These are phyloP conservation scores for Coelinius sp. DNA, from an alignment of 2,888 invertebrate genomes.

Conservation along the genomic window DNA sequence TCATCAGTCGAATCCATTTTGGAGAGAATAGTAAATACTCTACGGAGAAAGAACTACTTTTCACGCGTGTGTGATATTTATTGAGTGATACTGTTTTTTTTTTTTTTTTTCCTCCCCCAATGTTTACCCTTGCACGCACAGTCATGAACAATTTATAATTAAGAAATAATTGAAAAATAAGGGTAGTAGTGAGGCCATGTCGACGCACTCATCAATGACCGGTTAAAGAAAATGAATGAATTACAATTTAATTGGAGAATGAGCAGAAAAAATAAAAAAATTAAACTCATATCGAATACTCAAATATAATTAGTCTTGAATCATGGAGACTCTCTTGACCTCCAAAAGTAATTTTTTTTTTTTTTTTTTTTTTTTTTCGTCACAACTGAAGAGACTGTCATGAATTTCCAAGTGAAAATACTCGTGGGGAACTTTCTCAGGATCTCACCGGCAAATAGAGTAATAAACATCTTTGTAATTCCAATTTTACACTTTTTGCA, in stretches of 20 bases:
- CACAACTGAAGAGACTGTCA: conserved; percentile 31
- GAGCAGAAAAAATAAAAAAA: conserved; percentile 27
- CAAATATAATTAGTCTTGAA: conserved; percentile 17
- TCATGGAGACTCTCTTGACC: not conserved
- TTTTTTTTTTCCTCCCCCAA: conserved; percentile 42
- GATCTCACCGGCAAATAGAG: conserved; percentile 3
- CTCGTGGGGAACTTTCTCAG: not conserved
- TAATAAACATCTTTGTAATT: conserved; percentile 38
- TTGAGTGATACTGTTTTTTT: conserved; percentile 51
- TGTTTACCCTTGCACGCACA: conserved; percentile 43
- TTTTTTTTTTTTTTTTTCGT: not conserved
- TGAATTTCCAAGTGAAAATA: conserved; percentile 8
- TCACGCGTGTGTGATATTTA: conserved; percentile 56
- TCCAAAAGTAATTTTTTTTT: not conserved
- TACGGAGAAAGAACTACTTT: not conserved
- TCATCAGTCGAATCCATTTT: not conserved
- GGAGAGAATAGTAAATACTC: not conserved
- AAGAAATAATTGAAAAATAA: conserved; percentile 35
- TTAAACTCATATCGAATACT: conserved; percentile 45
- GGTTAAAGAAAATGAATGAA: not conserved
- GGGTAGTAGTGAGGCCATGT: conserved; percentile 42
- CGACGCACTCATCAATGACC: conserved; percentile 42
- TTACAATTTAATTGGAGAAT: conserved; percentile 22
- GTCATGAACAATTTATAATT: conserved; percentile 40
- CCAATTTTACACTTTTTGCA: conserved; percentile 50